These are phyloP conservation scores for Aphrocallistes beatrix DNA, from an alignment of 37 sponge, comb jelly and placozoan species.

Conservation along the genomic window DNA sequence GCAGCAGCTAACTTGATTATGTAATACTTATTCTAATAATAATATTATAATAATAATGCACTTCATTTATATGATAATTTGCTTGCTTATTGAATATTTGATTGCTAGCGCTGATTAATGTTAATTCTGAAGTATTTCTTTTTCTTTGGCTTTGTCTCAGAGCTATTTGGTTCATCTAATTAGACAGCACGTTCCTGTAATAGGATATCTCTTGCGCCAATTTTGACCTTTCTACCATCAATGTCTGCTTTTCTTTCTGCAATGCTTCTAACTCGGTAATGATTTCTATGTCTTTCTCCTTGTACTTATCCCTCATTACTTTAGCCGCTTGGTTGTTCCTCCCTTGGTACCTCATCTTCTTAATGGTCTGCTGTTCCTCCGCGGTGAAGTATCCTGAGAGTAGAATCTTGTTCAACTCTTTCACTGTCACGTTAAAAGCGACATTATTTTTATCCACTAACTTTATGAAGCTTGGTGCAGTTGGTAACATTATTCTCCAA, in stretches of 20 bases:
- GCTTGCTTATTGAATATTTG: too few species aligned
- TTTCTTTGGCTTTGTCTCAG: too few species aligned
- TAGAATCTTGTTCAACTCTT: background rate
- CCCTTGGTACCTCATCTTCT: conserved; percentile 11
- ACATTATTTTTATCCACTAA: background rate
- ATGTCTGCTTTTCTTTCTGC: background rate
- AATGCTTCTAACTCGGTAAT: background rate
- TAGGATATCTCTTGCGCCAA: background rate
- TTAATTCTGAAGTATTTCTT: too few species aligned
- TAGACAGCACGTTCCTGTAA: too few species aligned
- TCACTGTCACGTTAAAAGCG: background rate
- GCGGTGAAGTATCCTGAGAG: background rate
- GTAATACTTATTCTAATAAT: too few species aligned
- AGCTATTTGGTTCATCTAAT: too few species aligned
- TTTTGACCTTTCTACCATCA: background rate
- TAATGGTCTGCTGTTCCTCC: background rate
- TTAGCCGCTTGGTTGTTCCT: conserved; percentile 13
- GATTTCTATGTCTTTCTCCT: background rate
- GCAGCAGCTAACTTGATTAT: too few species aligned
- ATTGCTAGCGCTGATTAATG: too few species aligned
- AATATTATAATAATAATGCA: too few species aligned
- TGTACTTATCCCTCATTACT: conserved; percentile 12
- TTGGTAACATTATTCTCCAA: background rate
- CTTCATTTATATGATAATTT: too few species aligned
- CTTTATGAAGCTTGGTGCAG: background rate